These are phyloP conservation scores for Trichechus manatus DNA, from an alignment of 2,113 vertebrate species.

Conservation along the genomic window DNA sequence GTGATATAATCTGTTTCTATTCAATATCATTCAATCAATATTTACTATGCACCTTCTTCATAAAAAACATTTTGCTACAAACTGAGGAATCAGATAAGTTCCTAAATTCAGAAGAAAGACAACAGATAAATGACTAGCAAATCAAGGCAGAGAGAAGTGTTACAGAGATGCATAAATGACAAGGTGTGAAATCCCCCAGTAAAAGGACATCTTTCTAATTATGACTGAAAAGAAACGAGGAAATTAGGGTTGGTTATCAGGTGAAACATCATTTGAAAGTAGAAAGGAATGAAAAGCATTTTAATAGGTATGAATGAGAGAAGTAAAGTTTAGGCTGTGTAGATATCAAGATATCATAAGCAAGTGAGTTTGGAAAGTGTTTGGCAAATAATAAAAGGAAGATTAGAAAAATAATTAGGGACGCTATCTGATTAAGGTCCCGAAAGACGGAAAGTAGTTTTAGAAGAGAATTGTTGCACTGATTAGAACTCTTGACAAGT, in stretches of 20 bases:
- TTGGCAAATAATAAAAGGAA: neutral
- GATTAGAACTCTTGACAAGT: neutral
- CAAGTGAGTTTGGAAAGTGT: neutral
- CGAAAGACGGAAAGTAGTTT: neutral
- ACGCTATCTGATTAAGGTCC: neutral
- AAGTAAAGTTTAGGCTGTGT: neutral
- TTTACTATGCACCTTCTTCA: neutral
- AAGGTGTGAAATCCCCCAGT: neutral
- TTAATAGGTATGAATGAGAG: neutral
- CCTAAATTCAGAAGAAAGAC: neutral
- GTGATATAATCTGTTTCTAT: neutral
- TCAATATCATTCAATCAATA: neutral
- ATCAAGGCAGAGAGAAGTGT: neutral
- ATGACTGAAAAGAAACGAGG: neutral
- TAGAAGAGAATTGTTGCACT: neutral
- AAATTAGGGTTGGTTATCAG: neutral
- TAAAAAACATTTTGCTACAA: neutral
- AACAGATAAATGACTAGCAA: neutral
- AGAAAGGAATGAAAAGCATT: neutral
- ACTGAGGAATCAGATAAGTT: neutral
- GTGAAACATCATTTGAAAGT: neutral
- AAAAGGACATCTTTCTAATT: neutral
- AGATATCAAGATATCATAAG: neutral
- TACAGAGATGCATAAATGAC: neutral
- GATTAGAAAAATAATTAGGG: neutral